Percentiles rank a stretch among this genome's conserved stretches.
These are phyloP conservation scores for Tiphia femorata DNA, from an alignment of 2,888 invertebrate species.

Conservation along the genomic window DNA sequence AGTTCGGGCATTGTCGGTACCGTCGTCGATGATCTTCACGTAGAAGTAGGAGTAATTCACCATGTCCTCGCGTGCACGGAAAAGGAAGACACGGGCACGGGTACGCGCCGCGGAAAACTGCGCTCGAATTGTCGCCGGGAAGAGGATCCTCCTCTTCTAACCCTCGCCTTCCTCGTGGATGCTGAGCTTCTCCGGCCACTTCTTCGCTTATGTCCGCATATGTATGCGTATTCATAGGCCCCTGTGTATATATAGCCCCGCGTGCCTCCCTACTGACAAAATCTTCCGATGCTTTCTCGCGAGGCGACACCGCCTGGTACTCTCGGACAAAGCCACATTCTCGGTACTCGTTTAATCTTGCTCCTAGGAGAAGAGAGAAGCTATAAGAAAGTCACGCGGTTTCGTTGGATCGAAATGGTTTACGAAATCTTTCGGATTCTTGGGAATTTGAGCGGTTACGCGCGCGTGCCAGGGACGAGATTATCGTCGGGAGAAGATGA, in stretches of 20 bases:
- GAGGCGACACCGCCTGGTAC: no score
- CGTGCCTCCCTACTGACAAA: no score
- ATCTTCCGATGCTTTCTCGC: no score
- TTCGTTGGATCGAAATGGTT: no score
- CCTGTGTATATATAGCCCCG: neutral
- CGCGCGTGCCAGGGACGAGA: no score
- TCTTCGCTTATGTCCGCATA: conserved; percentile 10
- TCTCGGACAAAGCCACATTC: no score
- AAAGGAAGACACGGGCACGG: neutral
- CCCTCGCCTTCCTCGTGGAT: conserved; percentile 5
- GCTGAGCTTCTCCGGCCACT: conserved; percentile 4
- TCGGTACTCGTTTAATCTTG: no score
- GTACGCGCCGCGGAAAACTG: conserved; percentile 26
- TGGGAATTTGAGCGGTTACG: no score
- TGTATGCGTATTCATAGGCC: conserved; percentile 5
- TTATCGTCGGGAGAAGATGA: no score
- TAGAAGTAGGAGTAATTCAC: conserved; percentile 59
- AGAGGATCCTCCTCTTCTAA: conserved; percentile 27
- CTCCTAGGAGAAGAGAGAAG: no score
- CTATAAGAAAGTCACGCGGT: no score
- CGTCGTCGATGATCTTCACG: conserved; percentile 48
- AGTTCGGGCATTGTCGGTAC: conserved; percentile 43
- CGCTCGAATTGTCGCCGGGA: conserved; percentile 43
- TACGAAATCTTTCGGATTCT: no score
- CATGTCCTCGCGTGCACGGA: conserved; percentile 30